Conservation (phyloP, 2,113 vertebrate genomes). For the Pandion haliaetus region DNA sequence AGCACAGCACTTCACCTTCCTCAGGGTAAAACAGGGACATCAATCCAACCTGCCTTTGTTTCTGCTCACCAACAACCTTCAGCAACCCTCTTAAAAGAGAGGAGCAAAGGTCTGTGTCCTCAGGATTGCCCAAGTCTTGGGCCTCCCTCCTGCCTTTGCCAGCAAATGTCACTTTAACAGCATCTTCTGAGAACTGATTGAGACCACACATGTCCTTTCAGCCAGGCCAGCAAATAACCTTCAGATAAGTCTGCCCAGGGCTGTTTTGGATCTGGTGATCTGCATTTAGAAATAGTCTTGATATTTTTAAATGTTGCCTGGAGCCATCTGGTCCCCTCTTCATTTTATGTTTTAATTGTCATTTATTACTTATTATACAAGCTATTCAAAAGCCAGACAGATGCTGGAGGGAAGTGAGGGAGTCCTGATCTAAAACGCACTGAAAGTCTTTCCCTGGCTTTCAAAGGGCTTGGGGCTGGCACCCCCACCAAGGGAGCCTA, state of each 20-base stretch:
- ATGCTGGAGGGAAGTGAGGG: not conserved
- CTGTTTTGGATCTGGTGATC: slow-evolving; percentile 3
- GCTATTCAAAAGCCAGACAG: slow-evolving; percentile 34
- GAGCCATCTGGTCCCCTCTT: slow-evolving; percentile 34
- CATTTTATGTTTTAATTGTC: slow-evolving; percentile 39
- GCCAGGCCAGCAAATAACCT: slow-evolving; percentile 18
- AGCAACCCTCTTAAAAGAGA: not conserved
- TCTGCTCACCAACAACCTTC: not conserved
- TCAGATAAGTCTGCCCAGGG: slow-evolving; percentile 23
- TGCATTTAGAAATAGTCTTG: slow-evolving; percentile 38
- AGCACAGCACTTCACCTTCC: not conserved
- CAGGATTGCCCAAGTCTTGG: not conserved
- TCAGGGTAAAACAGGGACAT: not conserved
- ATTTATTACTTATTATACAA: slow-evolving; percentile 12
- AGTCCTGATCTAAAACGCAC: not conserved
- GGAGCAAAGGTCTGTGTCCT: not conserved
- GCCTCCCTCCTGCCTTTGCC: not conserved
- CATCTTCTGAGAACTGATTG: not conserved
- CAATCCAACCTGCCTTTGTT: not conserved
- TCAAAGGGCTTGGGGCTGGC: not conserved
- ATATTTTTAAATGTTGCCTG: slow-evolving; percentile 52
- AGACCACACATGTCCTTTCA: slow-evolving; percentile 4
- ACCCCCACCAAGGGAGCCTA: not conserved
- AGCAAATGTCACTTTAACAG: not conserved
- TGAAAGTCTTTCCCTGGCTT: not conserved